Conservation (phyloP, 2,888 invertebrate genomes). For the Synanthedon tipuliformis region DNA sequence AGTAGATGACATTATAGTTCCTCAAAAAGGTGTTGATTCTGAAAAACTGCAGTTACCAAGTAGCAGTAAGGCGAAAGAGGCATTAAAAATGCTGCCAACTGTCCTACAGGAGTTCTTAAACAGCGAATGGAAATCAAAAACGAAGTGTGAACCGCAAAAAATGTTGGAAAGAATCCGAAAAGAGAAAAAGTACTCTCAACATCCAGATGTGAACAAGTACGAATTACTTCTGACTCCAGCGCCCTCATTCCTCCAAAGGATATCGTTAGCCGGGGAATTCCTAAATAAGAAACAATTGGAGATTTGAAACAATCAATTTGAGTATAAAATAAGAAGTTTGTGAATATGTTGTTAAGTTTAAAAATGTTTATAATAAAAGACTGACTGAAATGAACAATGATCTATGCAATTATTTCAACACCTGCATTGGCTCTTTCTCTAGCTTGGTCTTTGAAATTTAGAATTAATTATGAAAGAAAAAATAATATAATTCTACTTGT, state of each 20-base stretch:
- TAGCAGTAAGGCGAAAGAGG: slow-evolving; percentile 39
- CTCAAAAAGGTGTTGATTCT: slow-evolving; percentile 21
- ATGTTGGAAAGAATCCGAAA: slow-evolving; percentile 78
- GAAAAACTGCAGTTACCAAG: slow-evolving; percentile 39
- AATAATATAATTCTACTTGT: too few relatives aligned
- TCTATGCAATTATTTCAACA: too few relatives aligned
- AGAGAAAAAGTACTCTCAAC: slow-evolving; percentile 70
- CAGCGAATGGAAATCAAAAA: slow-evolving; percentile 57
- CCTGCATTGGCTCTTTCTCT: too few relatives aligned
- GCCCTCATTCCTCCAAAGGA: slow-evolving; percentile 81
- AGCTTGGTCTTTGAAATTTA: too few relatives aligned
- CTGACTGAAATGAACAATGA: too few relatives aligned
- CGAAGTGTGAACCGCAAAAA: slow-evolving; percentile 77
- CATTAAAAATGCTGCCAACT: slow-evolving; percentile 61
- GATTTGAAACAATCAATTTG: slow-evolving; percentile 17
- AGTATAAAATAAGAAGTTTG: not conserved
- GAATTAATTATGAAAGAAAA: too few relatives aligned
- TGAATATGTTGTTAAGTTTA: slow-evolving; percentile 3
- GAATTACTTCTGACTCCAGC: slow-evolving; percentile 82
- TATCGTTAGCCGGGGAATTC: slow-evolving; percentile 85
- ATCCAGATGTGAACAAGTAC: slow-evolving; percentile 72
- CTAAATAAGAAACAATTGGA: slow-evolving; percentile 52
- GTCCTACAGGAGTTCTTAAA: slow-evolving; percentile 70
- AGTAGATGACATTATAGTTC: slow-evolving; percentile 53
- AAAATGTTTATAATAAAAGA: slow-evolving; percentile 1